A percentile compares a stretch with the other conserved stretches of the same genome.
Conservation (phyloP, 2,888 invertebrate genomes). For the Acheta domesticus region DNA sequence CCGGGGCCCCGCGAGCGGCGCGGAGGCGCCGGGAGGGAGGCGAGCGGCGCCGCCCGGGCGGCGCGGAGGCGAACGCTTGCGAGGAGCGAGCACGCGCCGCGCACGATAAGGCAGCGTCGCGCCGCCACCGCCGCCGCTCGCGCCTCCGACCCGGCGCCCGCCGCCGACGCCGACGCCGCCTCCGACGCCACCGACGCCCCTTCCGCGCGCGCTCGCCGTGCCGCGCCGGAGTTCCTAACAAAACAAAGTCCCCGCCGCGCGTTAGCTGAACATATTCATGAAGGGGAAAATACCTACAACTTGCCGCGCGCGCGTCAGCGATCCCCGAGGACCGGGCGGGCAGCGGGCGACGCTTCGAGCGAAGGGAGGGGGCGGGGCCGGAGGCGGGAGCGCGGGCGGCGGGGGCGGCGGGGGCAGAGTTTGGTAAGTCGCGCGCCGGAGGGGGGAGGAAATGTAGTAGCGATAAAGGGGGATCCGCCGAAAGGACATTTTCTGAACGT, state of each 20-base stretch:
- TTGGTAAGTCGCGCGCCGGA: background rate
- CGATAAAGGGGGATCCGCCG: background rate
- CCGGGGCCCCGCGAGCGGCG: background rate
- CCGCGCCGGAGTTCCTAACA: conserved; percentile 2
- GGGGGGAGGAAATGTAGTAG: background rate
- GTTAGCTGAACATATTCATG: conserved; percentile 18
- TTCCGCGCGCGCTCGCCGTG: background rate
- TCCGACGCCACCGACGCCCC: background rate
- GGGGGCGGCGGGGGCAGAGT: background rate
- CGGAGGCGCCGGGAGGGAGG: background rate
- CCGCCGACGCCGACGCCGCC: background rate
- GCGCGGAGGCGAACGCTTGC: background rate
- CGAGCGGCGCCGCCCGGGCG: background rate
- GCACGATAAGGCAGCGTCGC: background rate
- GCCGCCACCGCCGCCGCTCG: background rate
- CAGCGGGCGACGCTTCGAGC: background rate
- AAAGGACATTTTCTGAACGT: no score
- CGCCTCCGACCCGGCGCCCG: background rate
- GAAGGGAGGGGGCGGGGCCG: background rate
- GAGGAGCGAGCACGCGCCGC: background rate
- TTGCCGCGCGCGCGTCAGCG: background rate
- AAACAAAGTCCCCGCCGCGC: conserved; percentile 2
- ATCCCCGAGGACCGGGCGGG: background rate
- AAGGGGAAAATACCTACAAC: conserved; percentile 18
- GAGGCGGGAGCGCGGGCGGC: background rate